Conservation (phyloP, 2,888 invertebrate genomes). For the Cyaniris semiargus region DNA sequence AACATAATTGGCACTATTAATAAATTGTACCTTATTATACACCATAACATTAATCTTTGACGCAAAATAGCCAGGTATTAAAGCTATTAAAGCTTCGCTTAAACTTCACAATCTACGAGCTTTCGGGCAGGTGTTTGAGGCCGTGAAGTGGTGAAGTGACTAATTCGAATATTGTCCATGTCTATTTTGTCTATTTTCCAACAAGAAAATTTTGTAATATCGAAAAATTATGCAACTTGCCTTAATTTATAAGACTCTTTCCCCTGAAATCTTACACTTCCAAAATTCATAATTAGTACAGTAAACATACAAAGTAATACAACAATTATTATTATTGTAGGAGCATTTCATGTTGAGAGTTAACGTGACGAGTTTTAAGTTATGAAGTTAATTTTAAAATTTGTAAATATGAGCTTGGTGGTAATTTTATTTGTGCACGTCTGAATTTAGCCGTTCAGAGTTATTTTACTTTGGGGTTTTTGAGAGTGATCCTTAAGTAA, state of each 20-base stretch:
- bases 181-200: neutral
- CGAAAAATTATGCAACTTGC: neutral
- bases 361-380: neutral
- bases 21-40: conserved; percentile 9
- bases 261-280: too few relatives aligned
- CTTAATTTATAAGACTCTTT: too few relatives aligned
- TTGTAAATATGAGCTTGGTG: conserved; percentile 19
- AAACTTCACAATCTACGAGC: conserved; percentile 34
- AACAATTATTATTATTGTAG: neutral
- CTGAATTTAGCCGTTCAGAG: conserved; percentile 8
- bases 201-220: neutral
- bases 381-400: conserved; percentile 16
- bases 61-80: conserved; percentile 43
- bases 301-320: neutral
- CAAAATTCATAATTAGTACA: neutral
- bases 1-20: conserved; percentile 30
- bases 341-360: neutral
- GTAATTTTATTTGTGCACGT: conserved; percentile 36
- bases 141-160: conserved; percentile 34
- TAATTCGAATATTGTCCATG: neutral
- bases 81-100: conserved; percentile 39
- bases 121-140: conserved; percentile 47
- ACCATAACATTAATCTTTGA: conserved; percentile 42
- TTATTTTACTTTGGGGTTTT: neutral
- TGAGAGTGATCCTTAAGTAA: neutral